Percentiles rank a stretch among this genome's conserved stretches.
phyloP scores from a whole-genome alignment of 2,888 invertebrate genomes.

The Myathropa florea region DNA sequence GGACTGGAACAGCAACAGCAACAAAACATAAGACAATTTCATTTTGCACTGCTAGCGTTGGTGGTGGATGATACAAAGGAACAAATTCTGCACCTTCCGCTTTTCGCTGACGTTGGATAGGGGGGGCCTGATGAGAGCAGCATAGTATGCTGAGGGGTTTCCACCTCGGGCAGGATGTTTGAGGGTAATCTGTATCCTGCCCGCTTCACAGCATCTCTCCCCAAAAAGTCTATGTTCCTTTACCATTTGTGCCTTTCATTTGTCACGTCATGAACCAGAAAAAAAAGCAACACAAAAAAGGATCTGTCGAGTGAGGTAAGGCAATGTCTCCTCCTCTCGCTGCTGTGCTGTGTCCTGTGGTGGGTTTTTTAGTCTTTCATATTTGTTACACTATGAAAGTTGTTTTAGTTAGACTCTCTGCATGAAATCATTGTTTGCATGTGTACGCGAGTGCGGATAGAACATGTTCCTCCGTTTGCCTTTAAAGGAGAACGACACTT shows the following conservation, averaged over 20 bases:
- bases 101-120: slow-evolving; percentile 31
- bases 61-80: slow-evolving; percentile 26
- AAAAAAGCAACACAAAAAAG: background rate
- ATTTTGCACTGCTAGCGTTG: slow-evolving; percentile 11
- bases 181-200: slow-evolving; percentile 31
- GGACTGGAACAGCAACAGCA: background rate
- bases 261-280: background rate
- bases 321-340: background rate
- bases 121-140: slow-evolving; percentile 19
- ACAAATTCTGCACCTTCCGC: slow-evolving; percentile 50
- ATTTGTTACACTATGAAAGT: slow-evolving; percentile 49
- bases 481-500: slow-evolving; percentile 5
- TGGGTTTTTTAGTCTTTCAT: slow-evolving; percentile 6
- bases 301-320: background rate
- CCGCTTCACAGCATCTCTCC: background rate
- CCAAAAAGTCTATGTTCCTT: background rate
- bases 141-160: slow-evolving; percentile 9
- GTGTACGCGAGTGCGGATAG: background rate
- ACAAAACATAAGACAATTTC: slow-evolving; percentile 47
- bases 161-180: slow-evolving; percentile 25
- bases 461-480: background rate
- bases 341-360: slow-evolving; percentile 3
- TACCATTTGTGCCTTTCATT: background rate
- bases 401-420: slow-evolving; percentile 40
- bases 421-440: slow-evolving; percentile 28